Percentiles rank a stretch among this genome's conserved stretches.
These are phyloP conservation scores for Clarias laeviceps DNA, from an alignment of 2,797 vertebrate species.

Conservation along the genomic window DNA sequence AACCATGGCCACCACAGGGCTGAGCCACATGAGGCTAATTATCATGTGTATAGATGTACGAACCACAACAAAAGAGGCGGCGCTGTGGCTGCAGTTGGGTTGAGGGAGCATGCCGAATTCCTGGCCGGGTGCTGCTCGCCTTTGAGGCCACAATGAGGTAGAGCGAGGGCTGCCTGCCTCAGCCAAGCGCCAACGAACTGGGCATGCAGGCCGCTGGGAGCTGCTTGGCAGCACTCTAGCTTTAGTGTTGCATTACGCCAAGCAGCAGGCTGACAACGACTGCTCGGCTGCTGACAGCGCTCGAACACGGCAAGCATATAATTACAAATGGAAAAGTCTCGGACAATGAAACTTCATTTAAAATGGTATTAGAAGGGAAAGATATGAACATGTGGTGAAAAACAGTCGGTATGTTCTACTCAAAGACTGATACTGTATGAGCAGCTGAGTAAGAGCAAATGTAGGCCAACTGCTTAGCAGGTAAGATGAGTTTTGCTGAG, in stretches of 20 bases:
- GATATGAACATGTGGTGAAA: background rate
- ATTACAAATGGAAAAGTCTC: background rate
- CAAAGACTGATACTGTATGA: background rate
- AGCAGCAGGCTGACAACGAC: conserved; percentile 5
- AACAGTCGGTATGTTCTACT: background rate
- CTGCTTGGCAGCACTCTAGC: background rate
- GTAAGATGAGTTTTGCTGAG: conserved; percentile 32
- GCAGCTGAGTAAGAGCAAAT: conserved; percentile 10
- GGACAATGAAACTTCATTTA: background rate
- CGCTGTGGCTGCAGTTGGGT: conserved; percentile 35
- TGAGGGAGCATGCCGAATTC: conserved; percentile 61
- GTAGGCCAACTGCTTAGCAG: conserved; percentile 7
- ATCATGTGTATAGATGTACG: conserved; percentile 64
- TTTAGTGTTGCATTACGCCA: background rate
- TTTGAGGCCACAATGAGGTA: conserved; percentile 58
- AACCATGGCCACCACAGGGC: conserved; percentile 37
- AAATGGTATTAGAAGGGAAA: background rate
- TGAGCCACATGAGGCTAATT: conserved; percentile 65
- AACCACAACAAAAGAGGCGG: conserved; percentile 63
- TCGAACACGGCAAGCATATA: background rate
- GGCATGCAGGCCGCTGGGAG: background rate
- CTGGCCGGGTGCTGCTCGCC: conserved; percentile 51
- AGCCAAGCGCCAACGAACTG: conserved; percentile 6
- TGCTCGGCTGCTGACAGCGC: background rate
- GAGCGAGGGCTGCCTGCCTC: conserved; percentile 7